Evolutionary conservation across 2,113 vertebrate genomes (phyloP).

Genomic region (Spheniscus mendiculus): DNA sequence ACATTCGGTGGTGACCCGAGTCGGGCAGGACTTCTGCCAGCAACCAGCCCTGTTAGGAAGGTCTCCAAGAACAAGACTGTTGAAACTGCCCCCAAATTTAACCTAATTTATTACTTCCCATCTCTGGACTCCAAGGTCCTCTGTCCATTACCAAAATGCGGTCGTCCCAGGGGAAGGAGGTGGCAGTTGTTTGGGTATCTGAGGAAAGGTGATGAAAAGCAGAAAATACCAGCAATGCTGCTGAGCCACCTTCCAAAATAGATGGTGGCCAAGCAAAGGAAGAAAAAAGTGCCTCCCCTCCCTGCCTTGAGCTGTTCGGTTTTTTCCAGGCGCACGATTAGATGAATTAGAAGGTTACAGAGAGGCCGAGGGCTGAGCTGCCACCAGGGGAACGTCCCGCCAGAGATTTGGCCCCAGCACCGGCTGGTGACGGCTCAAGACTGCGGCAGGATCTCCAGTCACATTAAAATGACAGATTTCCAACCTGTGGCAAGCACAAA

Average conservation of each 20-base stretch:
- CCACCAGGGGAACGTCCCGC: neutral
- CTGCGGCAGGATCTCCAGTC: neutral
- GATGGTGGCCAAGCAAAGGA: neutral
- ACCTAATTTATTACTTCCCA: neutral
- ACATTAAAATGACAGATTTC: neutral
- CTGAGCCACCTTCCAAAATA: neutral
- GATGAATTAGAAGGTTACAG: neutral
- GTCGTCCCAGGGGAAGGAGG: neutral
- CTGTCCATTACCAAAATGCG: neutral
- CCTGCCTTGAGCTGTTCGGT: neutral
- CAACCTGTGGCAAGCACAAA: neutral
- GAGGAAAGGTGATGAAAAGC: neutral
- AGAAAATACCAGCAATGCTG: neutral
- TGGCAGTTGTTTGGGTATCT: neutral
- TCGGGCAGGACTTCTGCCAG: neutral
- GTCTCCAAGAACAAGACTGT: neutral
- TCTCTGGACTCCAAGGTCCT: neutral
- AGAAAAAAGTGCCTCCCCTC: neutral
- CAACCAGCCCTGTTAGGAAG: neutral
- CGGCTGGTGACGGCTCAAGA: neutral
- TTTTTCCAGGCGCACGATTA: neutral
- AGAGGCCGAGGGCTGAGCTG: neutral
- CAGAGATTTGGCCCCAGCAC: neutral
- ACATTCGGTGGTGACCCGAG: rapidly evolving
- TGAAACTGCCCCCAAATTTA: neutral